Base-by-base conservation (phyloP, 2,113 vertebrate species). In the Labeo rohita region DNA sequence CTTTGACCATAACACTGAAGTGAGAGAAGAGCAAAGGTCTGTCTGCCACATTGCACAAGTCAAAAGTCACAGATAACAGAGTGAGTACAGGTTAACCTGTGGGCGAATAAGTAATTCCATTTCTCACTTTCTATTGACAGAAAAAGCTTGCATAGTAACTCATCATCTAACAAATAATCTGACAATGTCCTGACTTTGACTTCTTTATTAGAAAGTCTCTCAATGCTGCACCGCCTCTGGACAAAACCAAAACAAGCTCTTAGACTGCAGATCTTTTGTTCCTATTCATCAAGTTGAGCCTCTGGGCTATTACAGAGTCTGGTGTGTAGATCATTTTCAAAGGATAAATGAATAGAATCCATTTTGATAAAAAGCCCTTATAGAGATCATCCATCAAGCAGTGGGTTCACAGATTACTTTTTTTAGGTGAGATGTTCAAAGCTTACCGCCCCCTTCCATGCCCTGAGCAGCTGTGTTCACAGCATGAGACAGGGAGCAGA, bases 401-500 rank as follows among this genome's bases (percentile, higher is more conserved):
- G 43, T 49, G 23, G 15, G 77, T 45, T 80, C 39, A 45, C 0
- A 52, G 49, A 76, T 50, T 50, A 50, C 3, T 39, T 28, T 36
- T 36, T 54, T 56, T 45, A 77, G 65, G 15, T 82, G 12, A 66
- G 23, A 83, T 82, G 49, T 21, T 65, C 59, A n/a, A 63, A 61
- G 49, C 15, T 92, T 82, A 96, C 95, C 95, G 86, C 95, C 95
- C 18, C 95, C 95, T 87, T 96, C 95, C 95, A 96, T 96, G 85
- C 94, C 95, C 85, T 95, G 95, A 3, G 94, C 93, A 45, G 95
- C 95, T 0, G 94, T 95, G 92, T 96, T 96, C 81, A 95, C 92
- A 1, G 95, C 95, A 45, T 99, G 98, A 83, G 97, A 97, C 89
- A 99, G 95, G 15, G 98, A 98, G 86, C 98, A 99, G 88, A 96